These are phyloP conservation scores for Pseudococcus viburni DNA, from an alignment of 2,888 invertebrate species.

Conservation along the genomic window DNA sequence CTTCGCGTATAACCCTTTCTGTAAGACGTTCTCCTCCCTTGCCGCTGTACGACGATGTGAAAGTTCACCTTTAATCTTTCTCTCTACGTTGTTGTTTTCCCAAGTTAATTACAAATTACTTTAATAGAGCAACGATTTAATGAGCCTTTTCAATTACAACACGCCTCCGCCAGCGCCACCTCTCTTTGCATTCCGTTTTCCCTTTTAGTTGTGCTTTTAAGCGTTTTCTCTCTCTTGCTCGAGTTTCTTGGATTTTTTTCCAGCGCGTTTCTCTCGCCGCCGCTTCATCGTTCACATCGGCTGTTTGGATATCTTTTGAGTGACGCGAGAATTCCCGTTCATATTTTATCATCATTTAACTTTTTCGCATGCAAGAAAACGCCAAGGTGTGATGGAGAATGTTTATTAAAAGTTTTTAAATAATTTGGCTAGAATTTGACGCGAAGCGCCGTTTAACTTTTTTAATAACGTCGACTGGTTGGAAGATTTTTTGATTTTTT, in stretches of 20 bases:
- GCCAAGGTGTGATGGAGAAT: constrained; percentile 45
- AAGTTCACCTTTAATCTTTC: constrained; percentile 65
- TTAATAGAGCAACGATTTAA: constrained; percentile 71
- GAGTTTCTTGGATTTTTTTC: constrained; percentile 17
- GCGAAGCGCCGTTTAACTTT: constrained; percentile 34
- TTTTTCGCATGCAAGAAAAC: constrained; percentile 17
- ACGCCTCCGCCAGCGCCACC: constrained; percentile 67
- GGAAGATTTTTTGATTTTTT: neutral
- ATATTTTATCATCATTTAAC: constrained; percentile 44
- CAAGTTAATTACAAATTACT: constrained; percentile 71
- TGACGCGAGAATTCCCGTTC: constrained; percentile 52
- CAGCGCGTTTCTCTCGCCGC: neutral
- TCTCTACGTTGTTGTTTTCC: constrained; percentile 67
- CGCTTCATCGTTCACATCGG: neutral
- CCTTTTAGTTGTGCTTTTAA: constrained; percentile 14
- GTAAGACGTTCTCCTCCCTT: constrained; percentile 16
- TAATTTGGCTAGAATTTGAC: constrained; percentile 16
- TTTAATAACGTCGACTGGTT: constrained; percentile 25
- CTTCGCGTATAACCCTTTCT: constrained; percentile 38
- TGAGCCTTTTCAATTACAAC: constrained; percentile 70
- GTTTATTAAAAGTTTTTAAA: constrained; percentile 51
- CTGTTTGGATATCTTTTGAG: constrained; percentile 8
- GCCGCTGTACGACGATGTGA: constrained; percentile 2
- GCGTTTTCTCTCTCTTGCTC: constrained; percentile 17
- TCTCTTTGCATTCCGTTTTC: constrained; percentile 66